These are phyloP conservation scores for Epizoanthus ramosus DNA, from an alignment of 92 coral and sea anemone species.

Conservation along the genomic window DNA sequence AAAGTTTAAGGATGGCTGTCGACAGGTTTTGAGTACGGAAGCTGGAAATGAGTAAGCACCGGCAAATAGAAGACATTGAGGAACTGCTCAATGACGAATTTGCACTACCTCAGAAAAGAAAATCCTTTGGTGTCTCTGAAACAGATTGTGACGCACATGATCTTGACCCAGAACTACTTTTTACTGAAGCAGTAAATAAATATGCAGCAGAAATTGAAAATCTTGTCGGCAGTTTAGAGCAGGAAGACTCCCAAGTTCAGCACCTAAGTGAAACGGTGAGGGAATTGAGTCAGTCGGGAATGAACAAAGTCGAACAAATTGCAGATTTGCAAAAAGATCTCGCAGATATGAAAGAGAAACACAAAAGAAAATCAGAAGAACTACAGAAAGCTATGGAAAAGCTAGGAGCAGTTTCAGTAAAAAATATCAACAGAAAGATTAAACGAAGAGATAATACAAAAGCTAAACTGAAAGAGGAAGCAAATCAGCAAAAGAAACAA, in stretches of 20 bases:
- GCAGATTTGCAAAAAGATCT: conserved; percentile 18
- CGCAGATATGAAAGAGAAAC: conserved; percentile 3
- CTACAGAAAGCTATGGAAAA: conserved; percentile 9
- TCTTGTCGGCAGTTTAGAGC: conserved; percentile 14
- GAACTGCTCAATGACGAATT: conserved; percentile 4
- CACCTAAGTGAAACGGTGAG: conserved; percentile 18
- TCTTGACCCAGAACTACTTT: too few species aligned
- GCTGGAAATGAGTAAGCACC: background rate
- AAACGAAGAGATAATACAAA: background rate
- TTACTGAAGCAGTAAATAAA: conserved; percentile 15
- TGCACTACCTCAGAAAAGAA: conserved; percentile 19
- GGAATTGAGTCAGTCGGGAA: background rate
- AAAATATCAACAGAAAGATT: background rate
- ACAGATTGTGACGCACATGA: conserved; percentile 3
- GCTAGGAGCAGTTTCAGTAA: conserved; percentile 4
- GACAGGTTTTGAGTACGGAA: conserved; percentile 16
- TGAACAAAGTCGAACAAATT: conserved; percentile 11
- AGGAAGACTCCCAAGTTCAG: conserved; percentile 27
- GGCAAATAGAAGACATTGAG: background rate
- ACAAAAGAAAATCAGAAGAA: conserved; percentile 1
- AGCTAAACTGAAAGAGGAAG: background rate
- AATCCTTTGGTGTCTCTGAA: background rate
- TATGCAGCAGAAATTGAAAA: conserved; percentile 24
- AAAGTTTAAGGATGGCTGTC: conserved; percentile 17
- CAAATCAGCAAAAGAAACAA: background rate